These are phyloP conservation scores for chimpanzee (Pan troglodytes) DNA, from an alignment of 2,113 vertebrate genomes.

Conservation along the genomic window NHGRI_mPanTro3-v2.1_pri NC_072407.2:45279001-45279500, in stretches of 20 bases:
- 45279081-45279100: neutral
- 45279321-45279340: neutral
- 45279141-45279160: neutral
- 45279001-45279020: neutral
- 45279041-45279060: neutral
- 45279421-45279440: neutral
- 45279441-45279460: slow-evolving; percentile 12
- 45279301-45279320: neutral
- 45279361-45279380: neutral
- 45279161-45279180: no score
- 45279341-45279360: neutral
- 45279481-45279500: neutral
- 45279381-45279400: slow-evolving; percentile 26
- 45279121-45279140: neutral
- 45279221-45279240: neutral
- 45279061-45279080: neutral
- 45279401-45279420: neutral
- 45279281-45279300: neutral
- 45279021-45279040: neutral
- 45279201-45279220: neutral
- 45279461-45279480: neutral
- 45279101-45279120: neutral
- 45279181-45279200: neutral
- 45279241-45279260: neutral
- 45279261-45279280: neutral